Percentiles rank a stretch among this genome's conserved stretches.
Evolutionary conservation across 2,888 invertebrate species (phyloP).

Genomic region (Pristionchus mayeri): DNA sequence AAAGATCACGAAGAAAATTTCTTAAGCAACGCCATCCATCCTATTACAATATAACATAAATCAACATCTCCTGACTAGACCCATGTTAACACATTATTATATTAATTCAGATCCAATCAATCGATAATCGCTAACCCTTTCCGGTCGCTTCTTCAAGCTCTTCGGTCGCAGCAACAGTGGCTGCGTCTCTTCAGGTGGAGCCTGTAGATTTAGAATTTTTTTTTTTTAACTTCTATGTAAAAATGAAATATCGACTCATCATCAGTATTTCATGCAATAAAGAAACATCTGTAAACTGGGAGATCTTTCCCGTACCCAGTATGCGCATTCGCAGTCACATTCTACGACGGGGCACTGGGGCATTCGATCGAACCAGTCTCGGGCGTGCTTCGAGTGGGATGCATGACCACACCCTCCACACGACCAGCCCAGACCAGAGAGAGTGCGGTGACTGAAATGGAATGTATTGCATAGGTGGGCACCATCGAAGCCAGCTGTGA

Average conservation of each 20-base stretch:
- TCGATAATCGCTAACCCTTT: constrained; percentile 19
- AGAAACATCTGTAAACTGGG: no score
- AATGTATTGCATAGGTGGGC: no score
- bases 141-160: constrained; percentile 29
- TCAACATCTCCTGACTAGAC: background rate
- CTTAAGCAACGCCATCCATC: background rate
- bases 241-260: background rate
- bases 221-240: background rate
- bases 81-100: no score
- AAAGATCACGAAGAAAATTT: no score
- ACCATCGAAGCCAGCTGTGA: no score
- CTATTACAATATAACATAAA: background rate
- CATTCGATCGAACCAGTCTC: constrained; percentile 51
- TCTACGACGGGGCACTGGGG: constrained; percentile 28
- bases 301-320: constrained; percentile 7
- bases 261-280: background rate
- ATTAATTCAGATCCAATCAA: background rate
- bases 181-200: background rate
- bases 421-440: constrained; percentile 50
- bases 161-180: constrained; percentile 42
- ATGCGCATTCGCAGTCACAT: constrained; percentile 47
- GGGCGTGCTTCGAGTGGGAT: constrained; percentile 60
- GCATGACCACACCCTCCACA: constrained; percentile 59
- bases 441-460: constrained; percentile 52
- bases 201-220: background rate